Evolutionary conservation across 2,888 invertebrate genomes (phyloP), one percentile per base, ranked within the genome.

Genomic region (Mimas tiliae): DNA sequence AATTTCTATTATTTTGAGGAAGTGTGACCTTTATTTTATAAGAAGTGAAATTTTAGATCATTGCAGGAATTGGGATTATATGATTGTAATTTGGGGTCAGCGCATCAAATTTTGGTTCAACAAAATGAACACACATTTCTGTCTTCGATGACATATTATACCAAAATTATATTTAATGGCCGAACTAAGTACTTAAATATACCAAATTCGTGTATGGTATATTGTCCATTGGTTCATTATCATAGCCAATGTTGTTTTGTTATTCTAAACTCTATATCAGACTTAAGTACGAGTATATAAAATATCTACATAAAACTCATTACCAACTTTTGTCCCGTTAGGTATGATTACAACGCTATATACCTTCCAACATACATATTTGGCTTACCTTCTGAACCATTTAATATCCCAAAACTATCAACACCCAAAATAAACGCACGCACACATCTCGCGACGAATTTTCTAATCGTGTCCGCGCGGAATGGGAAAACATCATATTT

Each of bases 401-500:
- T 16, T 27, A 63, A 47, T 48, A 21, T 45, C 3, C 27, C 27
- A 63, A 48, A 86, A 86, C 86, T 87, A 85, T 85, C 81, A 82
- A 73, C 77, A 77, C 74, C 69, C 69, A 62, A 63, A 48, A 58
- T 45, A 51, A 21, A 52, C 50, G 76, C 71, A 71, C 78, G 79
- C 74, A 77, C 47, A 67, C 71, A 74, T 75, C 73, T 78, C 81
- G 83, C 88, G 86, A 89, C 88, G 91, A 90, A 90, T 90, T 92
- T 92, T 93, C 90, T 93, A 93, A 93, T 93, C 93, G 93, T 85
- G 91, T 91, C 90, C 89, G 86, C 87, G 81, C 81, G 87, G 89
- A 88, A 82, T 86, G 87, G 89, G 89, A 89, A 90, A 92, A 92
- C 91, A 92, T 93, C 92, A 93, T 93, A 93, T 93, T 93, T 93